Evolutionary conservation across 2,888 invertebrate species (phyloP).

Genomic region (Timema podura): DNA sequence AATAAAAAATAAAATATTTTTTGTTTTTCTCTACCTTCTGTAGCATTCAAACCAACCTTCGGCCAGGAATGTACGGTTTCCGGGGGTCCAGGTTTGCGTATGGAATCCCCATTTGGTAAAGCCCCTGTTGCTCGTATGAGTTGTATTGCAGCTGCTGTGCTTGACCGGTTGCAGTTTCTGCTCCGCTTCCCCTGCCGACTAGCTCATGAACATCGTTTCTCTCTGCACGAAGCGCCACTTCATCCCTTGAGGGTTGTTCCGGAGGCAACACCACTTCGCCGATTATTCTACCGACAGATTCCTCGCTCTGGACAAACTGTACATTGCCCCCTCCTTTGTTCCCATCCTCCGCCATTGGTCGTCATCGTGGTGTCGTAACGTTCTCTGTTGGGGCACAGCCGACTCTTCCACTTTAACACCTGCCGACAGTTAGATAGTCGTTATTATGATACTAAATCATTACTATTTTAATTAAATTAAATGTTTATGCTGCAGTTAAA

Average conservation of each 20-base stretch:
- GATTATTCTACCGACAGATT: not conserved
- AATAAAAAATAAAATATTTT: too few species aligned
- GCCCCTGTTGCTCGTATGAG: slow-evolving; percentile 29
- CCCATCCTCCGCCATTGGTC: slow-evolving; percentile 15
- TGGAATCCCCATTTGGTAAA: slow-evolving; percentile 45
- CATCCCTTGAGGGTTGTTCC: slow-evolving; percentile 44
- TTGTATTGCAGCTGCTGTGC: slow-evolving; percentile 18
- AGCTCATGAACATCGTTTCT: slow-evolving; percentile 16
- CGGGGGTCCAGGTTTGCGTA: slow-evolving; percentile 44
- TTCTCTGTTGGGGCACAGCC: slow-evolving; percentile 6
- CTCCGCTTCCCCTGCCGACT: slow-evolving; percentile 39
- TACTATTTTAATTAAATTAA: too few species aligned
- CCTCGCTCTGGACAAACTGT: slow-evolving; percentile 26
- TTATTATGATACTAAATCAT: too few species aligned
- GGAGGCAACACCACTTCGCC: slow-evolving; percentile 13
- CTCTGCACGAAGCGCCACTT: slow-evolving; percentile 39
- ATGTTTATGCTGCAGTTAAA: too few species aligned
- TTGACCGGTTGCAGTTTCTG: not conserved
- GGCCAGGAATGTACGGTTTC: slow-evolving; percentile 49
- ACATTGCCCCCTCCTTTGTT: slow-evolving; percentile 23
- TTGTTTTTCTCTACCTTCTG: too few species aligned
- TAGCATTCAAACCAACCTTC: slow-evolving; percentile 56
- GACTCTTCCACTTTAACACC: not conserved
- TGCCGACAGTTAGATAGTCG: not conserved
- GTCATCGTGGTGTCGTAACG: slow-evolving; percentile 11